Evolutionary conservation across 2,888 invertebrate species (phyloP).

Genomic region (Alitta virens): DNA sequence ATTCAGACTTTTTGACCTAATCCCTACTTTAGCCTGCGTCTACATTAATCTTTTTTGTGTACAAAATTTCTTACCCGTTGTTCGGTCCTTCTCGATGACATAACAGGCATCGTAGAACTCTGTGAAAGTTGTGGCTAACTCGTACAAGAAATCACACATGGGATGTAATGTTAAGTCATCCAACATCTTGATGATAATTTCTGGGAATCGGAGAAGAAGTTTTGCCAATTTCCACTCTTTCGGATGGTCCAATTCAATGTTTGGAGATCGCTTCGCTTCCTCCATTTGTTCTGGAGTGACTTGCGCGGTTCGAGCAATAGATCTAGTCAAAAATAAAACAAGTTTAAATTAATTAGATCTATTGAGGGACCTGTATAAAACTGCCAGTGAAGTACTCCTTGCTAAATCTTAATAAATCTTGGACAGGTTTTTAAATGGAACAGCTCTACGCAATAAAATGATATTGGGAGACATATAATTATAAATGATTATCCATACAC

Average conservation of each 20-base stretch:
- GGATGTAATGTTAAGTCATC: conserved; percentile 81
- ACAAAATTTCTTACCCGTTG: conserved; percentile 61
- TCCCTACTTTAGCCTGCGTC: too few species aligned
- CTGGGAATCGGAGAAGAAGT: conserved; percentile 75
- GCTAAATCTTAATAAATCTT: too few species aligned
- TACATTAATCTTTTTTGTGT: too few species aligned
- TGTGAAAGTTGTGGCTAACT: conserved; percentile 85
- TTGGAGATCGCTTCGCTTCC: conserved; percentile 64
- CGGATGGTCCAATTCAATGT: conserved; percentile 79
- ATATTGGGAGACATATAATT: too few species aligned
- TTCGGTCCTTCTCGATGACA: conserved; percentile 86
- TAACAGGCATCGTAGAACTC: conserved; percentile 98
- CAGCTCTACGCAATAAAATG: too few species aligned
- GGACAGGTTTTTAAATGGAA: too few species aligned
- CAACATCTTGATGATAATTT: conserved; percentile 70
- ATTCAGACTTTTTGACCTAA: too few species aligned
- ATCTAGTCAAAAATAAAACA: conserved; percentile 40
- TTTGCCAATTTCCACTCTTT: conserved; percentile 95
- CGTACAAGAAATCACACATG: conserved; percentile 93
- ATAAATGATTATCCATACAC: too few species aligned
- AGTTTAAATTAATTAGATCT: neutral
- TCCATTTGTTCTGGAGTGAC: conserved; percentile 60
- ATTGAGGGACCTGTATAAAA: too few species aligned
- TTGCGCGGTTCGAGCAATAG: conserved; percentile 58
- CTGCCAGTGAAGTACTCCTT: too few species aligned